phyloP scores from a whole-genome alignment of 2,113 vertebrate genomes.

The Trogon surrucura region DNA sequence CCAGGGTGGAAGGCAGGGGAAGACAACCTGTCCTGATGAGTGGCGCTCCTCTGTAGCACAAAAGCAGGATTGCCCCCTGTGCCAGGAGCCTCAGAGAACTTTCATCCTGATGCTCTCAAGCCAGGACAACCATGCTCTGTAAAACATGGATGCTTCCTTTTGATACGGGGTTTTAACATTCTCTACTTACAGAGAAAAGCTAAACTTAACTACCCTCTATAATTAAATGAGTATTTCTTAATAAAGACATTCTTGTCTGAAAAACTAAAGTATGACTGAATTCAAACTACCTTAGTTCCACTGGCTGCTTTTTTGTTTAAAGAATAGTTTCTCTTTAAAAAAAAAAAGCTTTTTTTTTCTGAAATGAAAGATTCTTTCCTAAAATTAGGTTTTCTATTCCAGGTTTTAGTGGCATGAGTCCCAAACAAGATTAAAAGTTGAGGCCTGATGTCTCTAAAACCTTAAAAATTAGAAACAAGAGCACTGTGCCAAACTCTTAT shows the following conservation, averaged over 20 bases:
- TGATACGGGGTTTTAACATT: neutral
- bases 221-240: neutral
- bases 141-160: neutral
- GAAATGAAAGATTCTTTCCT: neutral
- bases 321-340: neutral
- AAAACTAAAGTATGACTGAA: neutral
- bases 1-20: no score
- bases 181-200: neutral
- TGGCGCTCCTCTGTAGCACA: no score
- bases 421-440: neutral
- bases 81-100: no score
- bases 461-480: conserved; percentile 14
- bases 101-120: no score
- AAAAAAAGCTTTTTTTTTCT: neutral
- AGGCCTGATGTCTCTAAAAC: neutral
- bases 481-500: neutral
- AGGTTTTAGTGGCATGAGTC: neutral
- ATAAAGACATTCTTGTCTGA: neutral
- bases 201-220: neutral
- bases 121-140: neutral
- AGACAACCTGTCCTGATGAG: no score
- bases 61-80: no score
- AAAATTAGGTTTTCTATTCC: neutral
- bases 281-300: neutral
- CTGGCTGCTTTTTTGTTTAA: neutral